These are phyloP conservation scores for Sebastes oblongus DNA, from an alignment of 2,797 vertebrate species.

Conservation along the genomic window DNA sequence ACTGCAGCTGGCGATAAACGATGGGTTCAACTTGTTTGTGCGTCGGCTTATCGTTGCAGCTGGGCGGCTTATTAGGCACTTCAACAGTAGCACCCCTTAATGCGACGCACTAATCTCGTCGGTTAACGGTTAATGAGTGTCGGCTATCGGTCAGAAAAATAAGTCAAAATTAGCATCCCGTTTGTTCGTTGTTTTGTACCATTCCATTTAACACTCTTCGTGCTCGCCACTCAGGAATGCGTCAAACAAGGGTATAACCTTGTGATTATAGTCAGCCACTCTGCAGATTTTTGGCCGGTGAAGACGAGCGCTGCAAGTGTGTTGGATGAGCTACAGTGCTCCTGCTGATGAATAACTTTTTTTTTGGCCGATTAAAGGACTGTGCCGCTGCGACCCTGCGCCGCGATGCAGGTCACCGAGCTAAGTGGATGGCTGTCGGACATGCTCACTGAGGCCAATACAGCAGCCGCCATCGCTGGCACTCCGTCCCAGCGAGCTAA, in stretches of 20 bases:
- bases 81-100: too few relatives aligned
- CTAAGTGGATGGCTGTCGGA: conserved; percentile 63
- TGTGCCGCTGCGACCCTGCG: conserved; percentile 20
- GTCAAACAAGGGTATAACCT: neutral
- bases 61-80: too few relatives aligned
- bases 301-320: conserved; percentile 8
- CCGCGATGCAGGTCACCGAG: conserved; percentile 52
- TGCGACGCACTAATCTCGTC: too few relatives aligned
- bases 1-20: too few relatives aligned
- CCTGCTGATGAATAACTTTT: conserved; percentile 22
- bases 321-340: conserved; percentile 9
- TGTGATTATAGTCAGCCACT: neutral
- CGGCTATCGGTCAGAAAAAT: too few relatives aligned
- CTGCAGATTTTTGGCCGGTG: neutral
- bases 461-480: conserved; percentile 13
- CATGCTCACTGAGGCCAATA: conserved; percentile 25
- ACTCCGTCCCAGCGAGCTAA: conserved; percentile 9
- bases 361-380: conserved; percentile 44
- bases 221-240: neutral
- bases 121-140: too few relatives aligned
- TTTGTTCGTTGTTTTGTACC: neutral
- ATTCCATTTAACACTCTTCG: neutral
- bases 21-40: too few relatives aligned
- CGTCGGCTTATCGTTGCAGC: too few relatives aligned
- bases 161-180: too few relatives aligned